Evolutionary conservation across 1,140 invertebrate species (phyloP).

Genomic region (Cyclargus thomasi): DNA sequence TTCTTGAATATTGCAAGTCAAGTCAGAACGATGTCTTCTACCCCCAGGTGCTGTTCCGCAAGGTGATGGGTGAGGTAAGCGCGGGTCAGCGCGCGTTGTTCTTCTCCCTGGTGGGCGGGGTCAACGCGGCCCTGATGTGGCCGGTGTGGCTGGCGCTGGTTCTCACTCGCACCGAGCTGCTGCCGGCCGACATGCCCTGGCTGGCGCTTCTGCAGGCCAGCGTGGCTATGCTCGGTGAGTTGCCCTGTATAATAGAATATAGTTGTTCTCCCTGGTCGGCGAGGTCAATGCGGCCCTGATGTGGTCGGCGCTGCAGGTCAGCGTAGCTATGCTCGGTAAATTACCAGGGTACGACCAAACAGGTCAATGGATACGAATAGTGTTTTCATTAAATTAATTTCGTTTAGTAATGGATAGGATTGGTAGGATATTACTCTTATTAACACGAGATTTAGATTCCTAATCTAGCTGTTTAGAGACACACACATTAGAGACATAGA

Average conservation of each 20-base stretch:
- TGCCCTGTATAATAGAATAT: too few relatives aligned
- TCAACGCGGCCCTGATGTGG: slow-evolving; percentile 90
- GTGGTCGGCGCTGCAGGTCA: slow-evolving; percentile 88
- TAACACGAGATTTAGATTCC: too few relatives aligned
- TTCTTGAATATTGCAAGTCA: too few relatives aligned
- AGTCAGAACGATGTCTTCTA: not conserved
- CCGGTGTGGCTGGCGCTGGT: slow-evolving; percentile 89
- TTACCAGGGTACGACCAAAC: too few relatives aligned
- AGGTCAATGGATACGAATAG: too few relatives aligned
- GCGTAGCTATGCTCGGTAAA: slow-evolving; percentile 85
- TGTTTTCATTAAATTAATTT: too few relatives aligned
- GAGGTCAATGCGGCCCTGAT: too few relatives aligned
- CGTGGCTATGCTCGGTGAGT: slow-evolving; percentile 84
- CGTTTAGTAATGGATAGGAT: too few relatives aligned
- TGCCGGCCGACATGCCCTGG: slow-evolving; percentile 88
- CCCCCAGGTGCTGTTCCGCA: slow-evolving; percentile 88
- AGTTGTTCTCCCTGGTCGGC: too few relatives aligned
- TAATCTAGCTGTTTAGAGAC: too few relatives aligned
- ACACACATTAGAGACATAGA: too few relatives aligned
- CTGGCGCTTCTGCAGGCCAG: slow-evolving; percentile 85
- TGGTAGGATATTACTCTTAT: too few relatives aligned
- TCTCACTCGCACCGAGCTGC: slow-evolving; percentile 87
- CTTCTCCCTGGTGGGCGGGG: slow-evolving; percentile 89
- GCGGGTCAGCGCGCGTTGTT: slow-evolving; percentile 91
- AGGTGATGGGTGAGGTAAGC: slow-evolving; percentile 92